These are phyloP conservation scores for Cyclophora albipunctata DNA, from an alignment of 2,888 invertebrate species.

Conservation along the genomic window DNA sequence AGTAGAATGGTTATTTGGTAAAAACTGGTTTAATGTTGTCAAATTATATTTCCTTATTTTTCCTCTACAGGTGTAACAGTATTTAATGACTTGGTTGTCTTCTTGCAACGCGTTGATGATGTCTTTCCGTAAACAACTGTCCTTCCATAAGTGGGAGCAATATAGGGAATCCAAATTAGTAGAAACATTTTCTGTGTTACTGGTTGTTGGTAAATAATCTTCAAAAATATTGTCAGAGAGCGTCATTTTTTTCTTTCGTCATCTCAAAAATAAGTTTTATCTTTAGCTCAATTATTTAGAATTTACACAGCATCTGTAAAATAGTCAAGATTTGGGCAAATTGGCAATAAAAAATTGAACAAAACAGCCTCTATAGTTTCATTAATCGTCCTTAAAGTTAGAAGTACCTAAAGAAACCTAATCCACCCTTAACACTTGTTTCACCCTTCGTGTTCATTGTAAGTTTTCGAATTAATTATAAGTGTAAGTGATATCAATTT, in stretches of 20 bases:
- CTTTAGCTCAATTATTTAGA: not conserved
- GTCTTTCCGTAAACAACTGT: slow-evolving; percentile 48
- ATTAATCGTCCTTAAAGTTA: too few relatives aligned
- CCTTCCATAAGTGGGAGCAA: slow-evolving; percentile 60
- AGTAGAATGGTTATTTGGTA: slow-evolving; percentile 59
- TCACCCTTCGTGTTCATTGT: not conserved
- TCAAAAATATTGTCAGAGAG: slow-evolving; percentile 38
- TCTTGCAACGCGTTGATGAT: slow-evolving; percentile 41
- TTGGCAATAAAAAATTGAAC: too few relatives aligned
- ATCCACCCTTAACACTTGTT: too few relatives aligned
- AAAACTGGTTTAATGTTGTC: slow-evolving; percentile 42
- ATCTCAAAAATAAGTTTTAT: slow-evolving; percentile 10
- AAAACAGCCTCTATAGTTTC: too few relatives aligned
- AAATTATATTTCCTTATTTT: slow-evolving; percentile 67
- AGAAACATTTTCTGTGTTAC: slow-evolving; percentile 36
- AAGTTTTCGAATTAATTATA: slow-evolving; percentile 24
- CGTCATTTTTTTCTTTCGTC: slow-evolving; percentile 41
- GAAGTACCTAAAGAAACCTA: too few relatives aligned
- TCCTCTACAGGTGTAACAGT: slow-evolving; percentile 61
- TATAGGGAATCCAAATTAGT: slow-evolving; percentile 55
- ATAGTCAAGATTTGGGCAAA: too few relatives aligned
- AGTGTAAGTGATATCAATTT: slow-evolving; percentile 23
- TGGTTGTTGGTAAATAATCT: slow-evolving; percentile 32
- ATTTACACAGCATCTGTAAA: not conserved
- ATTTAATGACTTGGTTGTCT: slow-evolving; percentile 46